phyloP scores from a whole-genome alignment of 1,140 invertebrate genomes.

The Archivesica marissinica region DNA sequence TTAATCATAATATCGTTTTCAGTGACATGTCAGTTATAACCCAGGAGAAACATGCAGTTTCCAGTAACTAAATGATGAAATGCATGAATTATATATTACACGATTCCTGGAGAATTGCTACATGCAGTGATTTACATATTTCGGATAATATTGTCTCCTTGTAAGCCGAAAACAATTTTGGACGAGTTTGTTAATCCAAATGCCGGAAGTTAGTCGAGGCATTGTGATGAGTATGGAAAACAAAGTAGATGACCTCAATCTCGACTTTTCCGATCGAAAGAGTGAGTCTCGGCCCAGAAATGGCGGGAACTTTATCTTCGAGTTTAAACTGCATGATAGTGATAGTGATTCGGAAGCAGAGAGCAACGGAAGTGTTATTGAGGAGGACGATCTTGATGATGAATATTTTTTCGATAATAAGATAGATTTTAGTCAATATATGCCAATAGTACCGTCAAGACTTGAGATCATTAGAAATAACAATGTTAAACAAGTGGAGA shows the following conservation, averaged over 20 bases:
- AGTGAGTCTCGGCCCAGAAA: constrained; percentile 7
- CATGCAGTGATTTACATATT: too few relatives aligned
- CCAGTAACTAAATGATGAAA: too few relatives aligned
- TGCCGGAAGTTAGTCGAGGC: background rate
- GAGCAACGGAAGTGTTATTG: constrained; percentile 1
- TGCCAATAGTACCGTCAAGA: constrained; percentile 31
- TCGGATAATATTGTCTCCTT: too few relatives aligned
- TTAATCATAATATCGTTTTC: too few relatives aligned
- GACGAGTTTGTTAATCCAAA: constrained; percentile 6
- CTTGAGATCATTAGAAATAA: background rate
- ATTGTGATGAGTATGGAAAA: constrained; percentile 11
- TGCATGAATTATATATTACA: too few relatives aligned
- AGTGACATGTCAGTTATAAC: too few relatives aligned
- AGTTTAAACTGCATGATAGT: constrained; percentile 28
- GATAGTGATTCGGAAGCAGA: constrained; percentile 7
- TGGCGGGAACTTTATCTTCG: background rate
- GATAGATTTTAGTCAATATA: constrained; percentile 38
- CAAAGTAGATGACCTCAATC: constrained; percentile 28
- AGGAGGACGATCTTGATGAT: constrained; percentile 48
- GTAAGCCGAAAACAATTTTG: too few relatives aligned
- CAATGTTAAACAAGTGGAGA: background rate
- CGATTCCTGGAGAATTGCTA: too few relatives aligned
- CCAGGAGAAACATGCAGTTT: too few relatives aligned
- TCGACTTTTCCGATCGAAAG: constrained; percentile 44
- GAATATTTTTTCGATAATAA: constrained; percentile 55